Conservation (phyloP, 2,888 invertebrate genomes). For the Plebejus argus region DNA sequence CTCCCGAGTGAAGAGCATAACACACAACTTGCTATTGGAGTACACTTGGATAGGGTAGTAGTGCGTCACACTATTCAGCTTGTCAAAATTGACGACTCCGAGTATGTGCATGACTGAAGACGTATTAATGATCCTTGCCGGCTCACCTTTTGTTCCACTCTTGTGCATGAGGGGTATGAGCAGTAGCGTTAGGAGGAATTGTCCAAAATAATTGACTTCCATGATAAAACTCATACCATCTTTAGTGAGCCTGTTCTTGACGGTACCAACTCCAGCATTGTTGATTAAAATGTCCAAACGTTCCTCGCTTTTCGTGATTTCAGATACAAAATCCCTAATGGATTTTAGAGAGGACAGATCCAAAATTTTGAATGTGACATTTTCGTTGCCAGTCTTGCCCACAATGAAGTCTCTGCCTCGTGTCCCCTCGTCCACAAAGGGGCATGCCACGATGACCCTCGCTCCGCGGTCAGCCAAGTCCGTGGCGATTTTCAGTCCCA, state of each 20-base stretch:
- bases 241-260: conserved; percentile 81
- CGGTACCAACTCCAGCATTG: conserved; percentile 90
- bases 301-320: conserved; percentile 85
- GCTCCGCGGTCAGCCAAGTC: conserved; percentile 70
- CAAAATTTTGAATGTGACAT: conserved; percentile 85
- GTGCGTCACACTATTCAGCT: conserved; percentile 82
- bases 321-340: conserved; percentile 89
- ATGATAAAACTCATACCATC: conserved; percentile 93
- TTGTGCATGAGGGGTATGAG: conserved; percentile 89
- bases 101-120: conserved; percentile 88
- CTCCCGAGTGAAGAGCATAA: conserved; percentile 87
- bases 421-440: conserved; percentile 63
- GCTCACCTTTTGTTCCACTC: conserved; percentile 72
- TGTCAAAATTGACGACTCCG: conserved; percentile 84
- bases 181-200: conserved; percentile 93
- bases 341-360: conserved; percentile 88
- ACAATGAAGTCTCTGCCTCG: conserved; percentile 81
- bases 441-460: conserved; percentile 68
- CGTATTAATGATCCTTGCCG: conserved; percentile 88
- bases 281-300: conserved; percentile 91
- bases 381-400: conserved; percentile 83
- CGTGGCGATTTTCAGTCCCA: conserved; percentile 66
- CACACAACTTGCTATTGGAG: conserved; percentile 85
- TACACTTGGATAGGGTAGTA: conserved; percentile 77
- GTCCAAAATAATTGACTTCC: conserved; percentile 96